Percentiles rank a stretch among this genome's conserved stretches.
Evolutionary conservation across 2,113 vertebrate genomes (phyloP).

Genomic region (Crotalus horridus): DNA sequence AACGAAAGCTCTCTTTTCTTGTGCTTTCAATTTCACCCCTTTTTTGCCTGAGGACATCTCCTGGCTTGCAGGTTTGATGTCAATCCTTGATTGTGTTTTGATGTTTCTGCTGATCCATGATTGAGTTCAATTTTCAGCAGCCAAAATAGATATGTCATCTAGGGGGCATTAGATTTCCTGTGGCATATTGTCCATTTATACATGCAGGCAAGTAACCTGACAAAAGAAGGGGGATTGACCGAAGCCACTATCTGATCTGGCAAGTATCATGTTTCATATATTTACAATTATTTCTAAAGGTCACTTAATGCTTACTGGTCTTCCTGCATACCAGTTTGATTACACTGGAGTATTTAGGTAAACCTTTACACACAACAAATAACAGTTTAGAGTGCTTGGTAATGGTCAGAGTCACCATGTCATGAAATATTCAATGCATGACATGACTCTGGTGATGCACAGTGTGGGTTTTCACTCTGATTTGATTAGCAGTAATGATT

Average conservation of each 20-base stretch:
- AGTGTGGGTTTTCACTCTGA: conserved; percentile 86
- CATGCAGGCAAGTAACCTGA: conserved; percentile 67
- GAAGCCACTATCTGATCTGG: conserved; percentile 67
- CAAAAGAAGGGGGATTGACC: conserved; percentile 55
- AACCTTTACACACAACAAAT: conserved; percentile 89
- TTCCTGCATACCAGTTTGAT: conserved; percentile 62
- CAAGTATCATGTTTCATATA: conserved; percentile 79
- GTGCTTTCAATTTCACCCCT: conserved; percentile 46
- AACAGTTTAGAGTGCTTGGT: conserved; percentile 80
- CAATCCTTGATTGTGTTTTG: conserved; percentile 92
- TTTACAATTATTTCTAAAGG: conserved; percentile 88
- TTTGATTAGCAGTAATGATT: conserved; percentile 97
- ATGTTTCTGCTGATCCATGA: conserved; percentile 85
- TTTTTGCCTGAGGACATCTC: conserved; percentile 65
- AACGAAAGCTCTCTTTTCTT: conserved; percentile 24
- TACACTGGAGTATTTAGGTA: conserved; percentile 75
- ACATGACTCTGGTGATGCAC: conserved; percentile 78
- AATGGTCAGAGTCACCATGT: conserved; percentile 72
- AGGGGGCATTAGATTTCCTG: conserved; percentile 70
- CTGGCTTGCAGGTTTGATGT: conserved; percentile 79
- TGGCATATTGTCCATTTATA: conserved; percentile 70
- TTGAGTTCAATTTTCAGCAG: conserved; percentile 84
- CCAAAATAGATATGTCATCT: conserved; percentile 90
- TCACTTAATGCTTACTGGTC: conserved; percentile 76
- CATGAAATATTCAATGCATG: conserved; percentile 92